These are phyloP conservation scores for Falco novaeseelandiae DNA, from an alignment of 2,797 vertebrate genomes.

Conservation along the genomic window DNA sequence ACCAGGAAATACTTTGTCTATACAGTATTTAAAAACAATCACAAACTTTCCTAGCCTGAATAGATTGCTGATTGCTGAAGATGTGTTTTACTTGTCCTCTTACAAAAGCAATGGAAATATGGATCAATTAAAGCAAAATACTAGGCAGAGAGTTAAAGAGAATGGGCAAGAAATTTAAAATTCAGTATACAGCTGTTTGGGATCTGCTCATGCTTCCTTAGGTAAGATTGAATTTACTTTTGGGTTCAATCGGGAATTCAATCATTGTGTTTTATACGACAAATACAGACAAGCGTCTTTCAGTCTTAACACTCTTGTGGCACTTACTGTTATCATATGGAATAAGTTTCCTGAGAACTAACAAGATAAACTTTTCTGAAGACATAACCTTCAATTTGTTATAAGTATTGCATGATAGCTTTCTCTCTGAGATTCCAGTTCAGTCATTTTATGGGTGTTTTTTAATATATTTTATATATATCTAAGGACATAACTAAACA, in stretches of 20 bases:
- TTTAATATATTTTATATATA: not conserved
- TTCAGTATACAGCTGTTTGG: not conserved
- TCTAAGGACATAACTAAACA: not conserved
- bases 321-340: not conserved
- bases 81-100: not conserved
- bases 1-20: not conserved
- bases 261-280: not conserved
- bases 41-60: not conserved
- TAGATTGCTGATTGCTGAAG: not conserved
- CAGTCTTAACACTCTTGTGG: not conserved
- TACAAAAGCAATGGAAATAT: not conserved
- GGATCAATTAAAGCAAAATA: not conserved
- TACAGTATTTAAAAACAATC: constrained; percentile 35
- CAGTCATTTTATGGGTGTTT: not conserved
- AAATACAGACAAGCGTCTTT: not conserved
- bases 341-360: not conserved
- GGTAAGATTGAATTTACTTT: not conserved
- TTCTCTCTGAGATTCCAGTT: not conserved
- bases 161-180: not conserved
- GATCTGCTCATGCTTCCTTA: not conserved
- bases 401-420: not conserved
- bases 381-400: not conserved
- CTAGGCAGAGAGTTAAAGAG: not conserved
- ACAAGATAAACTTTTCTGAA: not conserved
- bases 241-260: not conserved